phyloP scores from a whole-genome alignment of 2,113 vertebrate genomes.

The Callipepla squamata region DNA sequence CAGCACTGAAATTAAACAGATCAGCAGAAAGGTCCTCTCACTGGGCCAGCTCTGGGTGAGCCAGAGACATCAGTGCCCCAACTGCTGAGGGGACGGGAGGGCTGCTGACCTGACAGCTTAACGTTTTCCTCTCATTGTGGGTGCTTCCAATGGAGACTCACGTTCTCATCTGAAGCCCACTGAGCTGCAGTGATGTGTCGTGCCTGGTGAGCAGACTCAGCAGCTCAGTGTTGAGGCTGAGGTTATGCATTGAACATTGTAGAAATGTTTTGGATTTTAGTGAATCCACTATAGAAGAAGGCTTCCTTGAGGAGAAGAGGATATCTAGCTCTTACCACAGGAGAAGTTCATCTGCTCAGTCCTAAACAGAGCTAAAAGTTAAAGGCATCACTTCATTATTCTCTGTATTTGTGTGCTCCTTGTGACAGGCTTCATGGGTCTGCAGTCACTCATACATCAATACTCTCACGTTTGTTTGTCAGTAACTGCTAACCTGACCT shows the following conservation, averaged over 20 bases:
- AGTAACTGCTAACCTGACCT: no score
- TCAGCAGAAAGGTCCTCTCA: background rate
- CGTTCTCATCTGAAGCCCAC: background rate
- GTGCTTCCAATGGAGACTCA: background rate
- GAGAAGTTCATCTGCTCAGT: background rate
- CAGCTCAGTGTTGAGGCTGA: background rate
- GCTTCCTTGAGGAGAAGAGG: background rate
- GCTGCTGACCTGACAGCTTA: background rate
- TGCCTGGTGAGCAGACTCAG: no score
- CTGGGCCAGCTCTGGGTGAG: background rate
- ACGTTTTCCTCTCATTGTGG: background rate
- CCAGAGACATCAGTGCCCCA: background rate
- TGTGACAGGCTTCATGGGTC: background rate
- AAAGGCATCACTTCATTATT: background rate
- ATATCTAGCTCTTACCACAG: background rate
- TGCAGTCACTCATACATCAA: background rate
- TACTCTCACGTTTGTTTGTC: no score
- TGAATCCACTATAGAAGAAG: background rate
- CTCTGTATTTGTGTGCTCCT: background rate
- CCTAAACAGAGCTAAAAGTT: background rate
- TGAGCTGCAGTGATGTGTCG: background rate
- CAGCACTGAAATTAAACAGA: background rate
- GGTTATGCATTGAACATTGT: accelerated
- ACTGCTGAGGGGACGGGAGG: background rate
- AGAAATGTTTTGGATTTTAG: background rate